Evolutionary conservation across 30 jellyfish, hydroid and myxozoan species (phyloP).

Genomic region (Turritopsis rubra): DNA sequence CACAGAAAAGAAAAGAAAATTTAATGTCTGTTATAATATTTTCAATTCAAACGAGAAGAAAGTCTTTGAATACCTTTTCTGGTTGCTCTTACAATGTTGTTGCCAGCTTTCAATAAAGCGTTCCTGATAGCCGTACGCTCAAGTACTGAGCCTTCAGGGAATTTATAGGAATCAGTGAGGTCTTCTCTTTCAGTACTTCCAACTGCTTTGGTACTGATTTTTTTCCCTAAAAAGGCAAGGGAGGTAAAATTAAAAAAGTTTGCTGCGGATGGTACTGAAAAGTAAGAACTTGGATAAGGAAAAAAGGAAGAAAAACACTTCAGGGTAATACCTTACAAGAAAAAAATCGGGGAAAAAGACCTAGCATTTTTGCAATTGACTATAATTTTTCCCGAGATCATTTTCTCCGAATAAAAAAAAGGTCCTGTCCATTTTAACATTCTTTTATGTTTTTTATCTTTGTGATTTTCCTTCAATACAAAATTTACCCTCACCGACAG

Average conservation of each 20-base stretch:
- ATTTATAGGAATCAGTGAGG: slow-evolving; percentile 31
- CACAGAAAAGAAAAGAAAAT: no score
- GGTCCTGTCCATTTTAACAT: background rate
- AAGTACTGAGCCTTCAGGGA: slow-evolving; percentile 40
- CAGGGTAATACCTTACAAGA: no score
- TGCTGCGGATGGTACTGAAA: no score
- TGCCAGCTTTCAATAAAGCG: slow-evolving; percentile 4
- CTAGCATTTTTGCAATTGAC: no score
- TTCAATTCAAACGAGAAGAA: background rate
- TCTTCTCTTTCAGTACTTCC: slow-evolving; percentile 32
- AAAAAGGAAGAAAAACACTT: no score
- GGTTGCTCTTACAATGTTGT: background rate
- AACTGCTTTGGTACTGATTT: slow-evolving; percentile 50
- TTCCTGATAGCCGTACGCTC: slow-evolving; percentile 39
- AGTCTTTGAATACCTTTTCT: background rate
- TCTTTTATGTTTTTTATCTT: background rate
- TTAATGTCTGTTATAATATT: no score
- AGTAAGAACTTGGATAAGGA: no score
- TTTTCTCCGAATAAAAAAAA: no score
- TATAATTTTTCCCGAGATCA: no score
- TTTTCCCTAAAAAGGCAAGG: slow-evolving; percentile 26
- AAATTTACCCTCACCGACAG: slow-evolving; percentile 77
- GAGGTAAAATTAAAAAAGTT: background rate
- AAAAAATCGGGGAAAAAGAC: no score
- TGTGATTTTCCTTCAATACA: no score